Conservation (phyloP, 2,797 vertebrate species). For the Phoebastria nigripes region DNA sequence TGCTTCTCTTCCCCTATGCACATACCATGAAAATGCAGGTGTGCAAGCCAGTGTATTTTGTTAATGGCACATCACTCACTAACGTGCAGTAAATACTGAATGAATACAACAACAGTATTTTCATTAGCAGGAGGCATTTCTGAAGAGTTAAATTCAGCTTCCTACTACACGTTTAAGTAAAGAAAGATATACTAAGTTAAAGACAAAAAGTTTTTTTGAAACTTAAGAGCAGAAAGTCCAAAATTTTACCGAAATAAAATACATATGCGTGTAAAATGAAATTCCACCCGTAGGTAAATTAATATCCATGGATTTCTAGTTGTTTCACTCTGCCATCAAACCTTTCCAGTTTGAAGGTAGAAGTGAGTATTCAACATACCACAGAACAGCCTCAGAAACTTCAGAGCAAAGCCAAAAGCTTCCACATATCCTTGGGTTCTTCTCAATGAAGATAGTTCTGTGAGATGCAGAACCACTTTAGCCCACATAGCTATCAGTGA, state of each 20-base stretch:
- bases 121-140: neutral
- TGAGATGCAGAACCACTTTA: neutral
- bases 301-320: neutral
- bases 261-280: neutral
- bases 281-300: neutral
- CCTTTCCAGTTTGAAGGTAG: neutral
- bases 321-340: neutral
- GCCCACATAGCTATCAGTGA: neutral
- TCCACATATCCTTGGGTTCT: neutral
- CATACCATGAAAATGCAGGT: neutral
- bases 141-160: neutral
- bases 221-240: neutral
- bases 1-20: neutral
- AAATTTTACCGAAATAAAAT: neutral
- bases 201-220: neutral
- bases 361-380: neutral
- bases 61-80: neutral
- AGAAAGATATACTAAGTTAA: neutral
- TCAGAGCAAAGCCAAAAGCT: neutral
- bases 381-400: neutral
- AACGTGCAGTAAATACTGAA: neutral
- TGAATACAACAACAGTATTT: neutral
- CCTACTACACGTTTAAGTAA: neutral
- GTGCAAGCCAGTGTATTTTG: neutral
- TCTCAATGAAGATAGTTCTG: neutral